Conservation (phyloP, 2,113 vertebrate species). For the Aphyosemion australe region DNA sequence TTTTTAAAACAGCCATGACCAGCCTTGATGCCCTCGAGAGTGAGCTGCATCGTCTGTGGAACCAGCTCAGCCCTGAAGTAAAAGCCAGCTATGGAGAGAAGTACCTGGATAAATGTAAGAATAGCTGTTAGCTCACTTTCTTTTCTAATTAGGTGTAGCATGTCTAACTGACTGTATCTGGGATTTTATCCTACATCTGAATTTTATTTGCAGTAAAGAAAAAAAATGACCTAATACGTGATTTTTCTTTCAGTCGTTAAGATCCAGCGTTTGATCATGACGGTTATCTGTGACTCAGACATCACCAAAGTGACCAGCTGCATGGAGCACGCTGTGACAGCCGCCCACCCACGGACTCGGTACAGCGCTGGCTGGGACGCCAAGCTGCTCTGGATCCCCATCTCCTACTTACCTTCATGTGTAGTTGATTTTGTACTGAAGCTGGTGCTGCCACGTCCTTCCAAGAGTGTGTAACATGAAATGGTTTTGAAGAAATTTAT, state of each 20-base stretch:
- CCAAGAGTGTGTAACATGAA: conserved; percentile 69
- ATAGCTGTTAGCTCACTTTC: background rate
- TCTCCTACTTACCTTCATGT: conserved; percentile 89
- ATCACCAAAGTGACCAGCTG: conserved; percentile 88
- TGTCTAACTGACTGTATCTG: too few species aligned
- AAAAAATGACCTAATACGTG: background rate
- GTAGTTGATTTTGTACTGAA: conserved; percentile 83
- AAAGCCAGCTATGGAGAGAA: conserved; percentile 86
- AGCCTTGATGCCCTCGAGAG: conserved; percentile 81
- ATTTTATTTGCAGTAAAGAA: too few species aligned
- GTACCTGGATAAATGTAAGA: conserved; percentile 88
- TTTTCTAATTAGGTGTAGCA: too few species aligned
- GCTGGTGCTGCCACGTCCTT: conserved; percentile 85
- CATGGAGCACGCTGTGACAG: conserved; percentile 88
- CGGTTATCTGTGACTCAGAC: conserved; percentile 84
- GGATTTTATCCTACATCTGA: too few species aligned
- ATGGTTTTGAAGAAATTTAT: too few species aligned
- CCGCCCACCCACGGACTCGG: conserved; percentile 85
- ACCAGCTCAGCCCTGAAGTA: conserved; percentile 81
- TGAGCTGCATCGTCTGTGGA: conserved; percentile 84
- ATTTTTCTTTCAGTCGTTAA: conserved; percentile 79
- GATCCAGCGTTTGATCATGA: conserved; percentile 86
- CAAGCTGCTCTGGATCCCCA: conserved; percentile 91
- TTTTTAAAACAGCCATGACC: conserved; percentile 89
- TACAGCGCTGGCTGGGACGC: conserved; percentile 96